Conservation (phyloP, 2,888 invertebrate species). For the Elmis aenea region DNA sequence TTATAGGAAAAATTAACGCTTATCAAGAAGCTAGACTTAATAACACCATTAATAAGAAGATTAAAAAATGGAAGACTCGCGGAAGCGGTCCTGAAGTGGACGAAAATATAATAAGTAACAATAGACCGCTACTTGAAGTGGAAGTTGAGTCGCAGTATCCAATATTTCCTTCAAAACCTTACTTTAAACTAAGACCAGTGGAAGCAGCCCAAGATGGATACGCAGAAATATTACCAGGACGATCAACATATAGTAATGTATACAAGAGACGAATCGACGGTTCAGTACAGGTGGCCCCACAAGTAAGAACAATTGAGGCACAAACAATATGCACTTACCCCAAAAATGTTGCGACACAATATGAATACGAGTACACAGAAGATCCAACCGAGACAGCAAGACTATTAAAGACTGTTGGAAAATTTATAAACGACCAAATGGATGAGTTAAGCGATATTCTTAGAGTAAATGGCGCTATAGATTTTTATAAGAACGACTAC, state of each 20-base stretch:
- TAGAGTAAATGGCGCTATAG: slow-evolving; percentile 43
- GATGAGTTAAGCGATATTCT: slow-evolving; percentile 34
- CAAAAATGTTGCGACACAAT: slow-evolving; percentile 66
- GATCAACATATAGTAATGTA: slow-evolving; percentile 55
- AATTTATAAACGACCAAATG: slow-evolving; percentile 31
- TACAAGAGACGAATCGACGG: slow-evolving; percentile 54
- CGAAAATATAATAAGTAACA: slow-evolving; percentile 49
- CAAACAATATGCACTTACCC: slow-evolving; percentile 68
- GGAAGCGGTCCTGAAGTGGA: slow-evolving; percentile 65
- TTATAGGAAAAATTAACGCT: slow-evolving; percentile 55
- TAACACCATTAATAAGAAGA: slow-evolving; percentile 28
- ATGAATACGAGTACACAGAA: slow-evolving; percentile 45
- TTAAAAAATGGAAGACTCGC: slow-evolving; percentile 53
- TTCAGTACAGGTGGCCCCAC: slow-evolving; percentile 55
- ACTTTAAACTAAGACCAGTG: slow-evolving; percentile 53
- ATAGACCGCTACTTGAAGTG: slow-evolving; percentile 58
- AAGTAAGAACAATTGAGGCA: slow-evolving; percentile 45
- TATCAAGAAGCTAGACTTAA: slow-evolving; percentile 42
- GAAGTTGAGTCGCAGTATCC: slow-evolving; percentile 65
- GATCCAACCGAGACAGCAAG: slow-evolving; percentile 32
- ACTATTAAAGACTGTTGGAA: slow-evolving; percentile 32
- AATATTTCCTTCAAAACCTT: slow-evolving; percentile 39
- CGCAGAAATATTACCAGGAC: slow-evolving; percentile 59
- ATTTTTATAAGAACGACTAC: slow-evolving; percentile 62
- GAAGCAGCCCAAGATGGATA: slow-evolving; percentile 63